Base-by-base conservation (phyloP, 1,140 invertebrate genomes). In the Bombus impatiens region DNA sequence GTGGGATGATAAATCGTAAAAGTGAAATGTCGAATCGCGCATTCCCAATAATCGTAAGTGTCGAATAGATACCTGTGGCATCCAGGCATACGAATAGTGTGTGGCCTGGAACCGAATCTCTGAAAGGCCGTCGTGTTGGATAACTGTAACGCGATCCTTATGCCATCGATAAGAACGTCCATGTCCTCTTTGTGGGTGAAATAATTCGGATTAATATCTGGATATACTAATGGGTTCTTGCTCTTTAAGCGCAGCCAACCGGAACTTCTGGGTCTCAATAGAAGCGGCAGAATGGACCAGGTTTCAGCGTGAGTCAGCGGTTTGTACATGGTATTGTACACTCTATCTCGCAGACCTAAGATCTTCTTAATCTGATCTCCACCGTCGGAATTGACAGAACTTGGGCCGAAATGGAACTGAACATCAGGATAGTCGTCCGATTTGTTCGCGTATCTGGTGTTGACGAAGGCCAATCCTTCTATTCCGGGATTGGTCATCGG, bases 161-260 rank as follows among this genome's bases (percentile, higher is more conserved):
- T 98, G 3, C 97, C 98, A 91, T 98, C 97, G 0, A 97, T 97
- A 10, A 98, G 91, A 0, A 97, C 96, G 87, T 97, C 94, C 25
- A 98, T 96, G 87, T 98, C 98, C 89, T 97, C 96, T 84, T 96
- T 96, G 87, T 98, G 96, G 1, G 97, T 97, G 91, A 99, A 98
- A 91, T 99, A 99, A 91, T 98, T 98, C 0, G 99, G 98, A 93
- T 98, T 97, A n/a, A 99, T 97, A 8, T 97, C 96, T 0, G 98
- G 98, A 90, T 97, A 96, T 3, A 97, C 96, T 18, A 97, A 96
- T 0, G 98, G 98, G 94, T 99, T 97, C 44, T 95, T 96, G 57
- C 96, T 98, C 83, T 96, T 96, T 1, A 99, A 92, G n/a, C 97
- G 96, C 10, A 99, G 95, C 96, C 97, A 97, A 0, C 98, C 98